Conservation (phyloP, 2,888 invertebrate genomes). For the Pseudanteris insignis region DNA sequence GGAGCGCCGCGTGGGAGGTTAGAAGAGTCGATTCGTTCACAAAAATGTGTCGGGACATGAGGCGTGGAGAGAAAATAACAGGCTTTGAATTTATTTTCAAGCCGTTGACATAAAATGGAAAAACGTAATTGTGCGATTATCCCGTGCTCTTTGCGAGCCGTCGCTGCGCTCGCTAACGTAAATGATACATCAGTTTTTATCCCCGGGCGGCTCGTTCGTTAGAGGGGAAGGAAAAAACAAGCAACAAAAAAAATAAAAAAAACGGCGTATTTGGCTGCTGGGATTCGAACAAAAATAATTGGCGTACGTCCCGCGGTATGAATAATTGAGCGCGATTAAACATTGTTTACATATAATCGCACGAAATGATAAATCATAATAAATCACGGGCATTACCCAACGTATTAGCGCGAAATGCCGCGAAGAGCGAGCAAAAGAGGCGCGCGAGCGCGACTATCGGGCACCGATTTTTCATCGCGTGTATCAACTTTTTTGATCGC, state of each 20-base stretch:
- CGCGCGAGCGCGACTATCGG: constrained; percentile 16
- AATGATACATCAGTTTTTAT: constrained; percentile 4
- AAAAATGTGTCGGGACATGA: too few relatives aligned
- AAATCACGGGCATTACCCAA: constrained; percentile 35
- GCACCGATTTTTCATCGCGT: constrained; percentile 28
- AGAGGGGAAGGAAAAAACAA: too few relatives aligned
- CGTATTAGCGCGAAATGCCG: constrained; percentile 35
- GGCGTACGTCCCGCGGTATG: constrained; percentile 3
- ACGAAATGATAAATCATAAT: constrained; percentile 30
- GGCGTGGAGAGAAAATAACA: background rate
- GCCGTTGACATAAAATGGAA: background rate
- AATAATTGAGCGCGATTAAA: constrained; percentile 12
- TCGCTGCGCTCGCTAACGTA: constrained; percentile 2
- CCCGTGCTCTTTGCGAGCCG: background rate
- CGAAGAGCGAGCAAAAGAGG: constrained; percentile 20
- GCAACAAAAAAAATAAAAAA: background rate
- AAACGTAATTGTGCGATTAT: constrained; percentile 3
- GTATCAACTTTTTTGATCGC: constrained; percentile 36
- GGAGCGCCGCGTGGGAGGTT: too few relatives aligned
- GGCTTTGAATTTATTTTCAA: background rate
- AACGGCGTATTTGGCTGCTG: background rate
- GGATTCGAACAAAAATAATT: constrained; percentile 2
- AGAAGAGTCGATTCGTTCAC: too few relatives aligned
- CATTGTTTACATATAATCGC: constrained; percentile 13
- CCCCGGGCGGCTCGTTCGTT: background rate